Percentiles rank a stretch among this genome's conserved stretches.
Evolutionary conservation across 2,888 invertebrate genomes (phyloP).

Genomic region (Mimas tiliae): DNA sequence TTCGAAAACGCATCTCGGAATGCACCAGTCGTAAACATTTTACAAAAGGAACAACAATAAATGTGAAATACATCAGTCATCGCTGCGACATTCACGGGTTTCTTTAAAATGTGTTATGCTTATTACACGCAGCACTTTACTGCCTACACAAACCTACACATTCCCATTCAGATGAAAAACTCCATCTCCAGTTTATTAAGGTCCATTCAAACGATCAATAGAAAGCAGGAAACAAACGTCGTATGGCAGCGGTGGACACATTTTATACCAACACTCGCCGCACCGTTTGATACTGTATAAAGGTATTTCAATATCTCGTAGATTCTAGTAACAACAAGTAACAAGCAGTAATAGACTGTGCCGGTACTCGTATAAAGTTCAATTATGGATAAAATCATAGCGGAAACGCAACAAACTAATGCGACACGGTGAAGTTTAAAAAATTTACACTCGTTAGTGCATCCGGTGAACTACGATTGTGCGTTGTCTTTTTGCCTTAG

Average conservation of each 20-base stretch:
- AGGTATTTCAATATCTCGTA: constrained; percentile 39
- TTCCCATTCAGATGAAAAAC: constrained; percentile 55
- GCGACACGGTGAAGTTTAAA: constrained; percentile 66
- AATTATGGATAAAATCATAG: constrained; percentile 60
- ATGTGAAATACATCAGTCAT: constrained; percentile 32
- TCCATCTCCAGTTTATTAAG: constrained; percentile 50
- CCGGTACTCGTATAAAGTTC: constrained; percentile 32
- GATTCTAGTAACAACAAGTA: constrained; percentile 28
- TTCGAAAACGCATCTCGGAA: constrained; percentile 42
- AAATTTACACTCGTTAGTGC: constrained; percentile 81
- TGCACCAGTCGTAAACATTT: constrained; percentile 43
- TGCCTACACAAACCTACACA: constrained; percentile 29
- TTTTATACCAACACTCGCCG: constrained; percentile 34
- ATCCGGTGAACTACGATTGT: constrained; percentile 81
- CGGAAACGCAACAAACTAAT: constrained; percentile 68
- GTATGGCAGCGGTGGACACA: constrained; percentile 35
- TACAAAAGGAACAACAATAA: constrained; percentile 35
- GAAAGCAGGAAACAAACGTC: constrained; percentile 49
- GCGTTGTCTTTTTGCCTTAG: constrained; percentile 68
- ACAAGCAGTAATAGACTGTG: constrained; percentile 13
- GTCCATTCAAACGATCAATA: constrained; percentile 47
- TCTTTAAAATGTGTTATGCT: constrained; percentile 7
- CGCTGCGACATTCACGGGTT: not conserved
- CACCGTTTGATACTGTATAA: constrained; percentile 6
- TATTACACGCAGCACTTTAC: not conserved